phyloP scores from a whole-genome alignment of 2,797 vertebrate genomes.

The Channallabes apus region DNA sequence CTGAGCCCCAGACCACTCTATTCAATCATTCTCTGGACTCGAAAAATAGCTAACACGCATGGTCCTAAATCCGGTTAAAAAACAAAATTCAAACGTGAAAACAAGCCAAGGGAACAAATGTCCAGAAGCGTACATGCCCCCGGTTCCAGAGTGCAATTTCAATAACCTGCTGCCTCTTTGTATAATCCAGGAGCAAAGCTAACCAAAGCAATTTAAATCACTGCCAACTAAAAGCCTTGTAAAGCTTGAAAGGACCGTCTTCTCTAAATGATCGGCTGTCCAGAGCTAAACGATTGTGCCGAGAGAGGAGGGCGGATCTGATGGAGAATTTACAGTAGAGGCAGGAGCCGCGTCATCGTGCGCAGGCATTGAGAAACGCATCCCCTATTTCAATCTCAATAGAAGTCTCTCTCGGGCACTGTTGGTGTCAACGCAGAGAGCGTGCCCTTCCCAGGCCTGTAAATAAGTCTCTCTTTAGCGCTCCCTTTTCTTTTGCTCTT shows the following conservation, averaged over 20 bases:
- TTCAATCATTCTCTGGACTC: background rate
- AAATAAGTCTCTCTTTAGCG: conserved; percentile 43
- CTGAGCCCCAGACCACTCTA: background rate
- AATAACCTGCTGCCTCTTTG: conserved; percentile 27
- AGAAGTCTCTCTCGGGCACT: conserved; percentile 18
- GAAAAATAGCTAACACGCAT: background rate
- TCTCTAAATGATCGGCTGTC: conserved; percentile 27
- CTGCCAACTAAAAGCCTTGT: conserved; percentile 16
- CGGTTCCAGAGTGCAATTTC: conserved; percentile 21
- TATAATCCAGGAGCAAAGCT: conserved; percentile 30
- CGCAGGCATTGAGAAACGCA: conserved; percentile 37
- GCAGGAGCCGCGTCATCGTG: conserved; percentile 24
- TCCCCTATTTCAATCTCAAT: conserved; percentile 51
- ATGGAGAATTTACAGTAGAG: conserved; percentile 39
- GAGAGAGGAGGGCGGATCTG: conserved; percentile 14
- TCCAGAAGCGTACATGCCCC: background rate
- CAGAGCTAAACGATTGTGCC: conserved; percentile 31
- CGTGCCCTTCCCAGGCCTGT: conserved; percentile 55
- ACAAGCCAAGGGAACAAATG: background rate
- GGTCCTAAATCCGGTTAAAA: background rate
- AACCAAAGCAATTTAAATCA: conserved; percentile 46
- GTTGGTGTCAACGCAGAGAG: conserved; percentile 34
- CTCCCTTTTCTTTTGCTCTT: conserved; percentile 32
- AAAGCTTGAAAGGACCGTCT: conserved; percentile 33
- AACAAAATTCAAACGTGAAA: background rate